Evolutionary conservation across 2,888 invertebrate species (phyloP).

Genomic region (Campopleginae sp.): DNA sequence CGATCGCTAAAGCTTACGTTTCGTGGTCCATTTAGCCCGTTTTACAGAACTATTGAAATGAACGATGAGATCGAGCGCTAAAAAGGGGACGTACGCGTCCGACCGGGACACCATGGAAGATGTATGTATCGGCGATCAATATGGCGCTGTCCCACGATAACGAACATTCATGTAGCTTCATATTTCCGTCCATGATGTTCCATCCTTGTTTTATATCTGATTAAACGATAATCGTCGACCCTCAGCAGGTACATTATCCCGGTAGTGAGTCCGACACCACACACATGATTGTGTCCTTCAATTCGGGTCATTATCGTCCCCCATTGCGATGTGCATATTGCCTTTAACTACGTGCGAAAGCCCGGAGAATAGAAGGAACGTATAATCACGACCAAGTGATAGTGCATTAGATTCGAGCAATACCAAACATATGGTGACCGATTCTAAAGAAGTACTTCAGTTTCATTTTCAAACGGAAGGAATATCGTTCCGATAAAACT

Average conservation of each 20-base stretch:
- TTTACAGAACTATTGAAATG: constrained; percentile 49
- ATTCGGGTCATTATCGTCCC: constrained; percentile 53
- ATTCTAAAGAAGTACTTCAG: not conserved
- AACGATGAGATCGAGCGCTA: constrained; percentile 49
- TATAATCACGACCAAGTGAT: not conserved
- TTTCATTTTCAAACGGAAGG: not conserved
- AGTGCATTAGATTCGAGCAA: not conserved
- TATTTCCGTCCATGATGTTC: constrained; percentile 49
- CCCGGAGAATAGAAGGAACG: not conserved
- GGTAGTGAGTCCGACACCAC: constrained; percentile 30
- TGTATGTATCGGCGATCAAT: constrained; percentile 49
- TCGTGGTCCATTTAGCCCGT: constrained; percentile 55
- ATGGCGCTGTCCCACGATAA: constrained; percentile 50
- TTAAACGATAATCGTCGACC: constrained; percentile 61
- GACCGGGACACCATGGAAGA: constrained; percentile 38
- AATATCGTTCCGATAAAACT: not conserved
- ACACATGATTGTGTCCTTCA: constrained; percentile 42
- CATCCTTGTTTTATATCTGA: constrained; percentile 50
- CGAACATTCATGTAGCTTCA: constrained; percentile 43
- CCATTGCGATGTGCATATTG: not conserved
- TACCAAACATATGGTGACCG: not conserved
- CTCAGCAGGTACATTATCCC: constrained; percentile 35
- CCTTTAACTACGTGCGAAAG: not conserved
- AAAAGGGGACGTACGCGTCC: constrained; percentile 25
- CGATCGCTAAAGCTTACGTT: constrained; percentile 50